Percentiles rank a stretch among this genome's conserved stretches.
Conservation (phyloP, 2,888 invertebrate genomes). For the Ophion ellenae region DNA sequence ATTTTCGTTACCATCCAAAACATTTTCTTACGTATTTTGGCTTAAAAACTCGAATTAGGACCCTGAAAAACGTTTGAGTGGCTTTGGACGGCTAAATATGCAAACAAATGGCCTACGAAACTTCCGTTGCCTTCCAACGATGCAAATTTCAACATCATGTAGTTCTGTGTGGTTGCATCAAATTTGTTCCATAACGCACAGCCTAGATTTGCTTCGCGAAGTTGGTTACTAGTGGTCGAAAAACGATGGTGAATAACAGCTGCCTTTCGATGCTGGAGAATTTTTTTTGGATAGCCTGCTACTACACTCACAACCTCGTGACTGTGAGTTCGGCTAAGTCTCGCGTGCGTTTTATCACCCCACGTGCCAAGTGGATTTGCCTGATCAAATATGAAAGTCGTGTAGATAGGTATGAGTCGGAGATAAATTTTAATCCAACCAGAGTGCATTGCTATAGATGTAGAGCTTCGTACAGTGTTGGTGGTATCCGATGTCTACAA, state of each 20-base stretch:
- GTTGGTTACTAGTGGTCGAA: no score
- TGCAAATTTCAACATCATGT: background rate
- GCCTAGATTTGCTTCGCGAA: no score
- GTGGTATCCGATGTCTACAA: constrained; percentile 52
- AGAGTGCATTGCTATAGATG: constrained; percentile 54
- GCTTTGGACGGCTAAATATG: no score
- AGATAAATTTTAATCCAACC: constrained; percentile 65
- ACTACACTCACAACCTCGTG: background rate
- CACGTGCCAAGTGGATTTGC: constrained; percentile 23
- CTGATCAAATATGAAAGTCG: constrained; percentile 43
- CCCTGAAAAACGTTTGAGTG: no score
- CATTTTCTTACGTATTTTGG: no score
- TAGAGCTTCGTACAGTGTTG: constrained; percentile 21
- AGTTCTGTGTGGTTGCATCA: background rate
- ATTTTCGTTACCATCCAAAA: background rate
- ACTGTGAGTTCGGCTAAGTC: background rate
- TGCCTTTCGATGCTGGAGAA: no score
- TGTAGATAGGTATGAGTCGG: constrained; percentile 37
- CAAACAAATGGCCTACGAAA: no score
- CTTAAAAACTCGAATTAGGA: no score
- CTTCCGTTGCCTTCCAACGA: background rate
- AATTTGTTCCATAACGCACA: no score
- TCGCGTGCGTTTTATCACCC: background rate
- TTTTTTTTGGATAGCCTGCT: constrained; percentile 18
- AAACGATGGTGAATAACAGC: no score